Percentiles rank a stretch among this genome's conserved stretches.
These are phyloP conservation scores for Ciona savignyi DNA, from an alignment of 23 tunicate species.

Conservation along the genomic window DNA sequence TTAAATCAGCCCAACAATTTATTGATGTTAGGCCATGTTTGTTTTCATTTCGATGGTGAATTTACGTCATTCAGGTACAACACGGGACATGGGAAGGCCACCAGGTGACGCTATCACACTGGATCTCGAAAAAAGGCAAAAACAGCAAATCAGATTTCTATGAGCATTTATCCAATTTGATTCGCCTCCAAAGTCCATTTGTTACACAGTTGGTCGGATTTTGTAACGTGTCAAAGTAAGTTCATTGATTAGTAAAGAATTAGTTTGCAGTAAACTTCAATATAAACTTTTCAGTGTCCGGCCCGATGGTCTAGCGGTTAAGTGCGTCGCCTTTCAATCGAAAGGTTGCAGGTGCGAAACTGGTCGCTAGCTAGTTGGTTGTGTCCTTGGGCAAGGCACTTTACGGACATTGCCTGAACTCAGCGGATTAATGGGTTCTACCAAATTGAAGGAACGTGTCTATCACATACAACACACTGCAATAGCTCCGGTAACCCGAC, in stretches of 20 bases:
- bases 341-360: neutral
- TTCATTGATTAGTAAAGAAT: neutral
- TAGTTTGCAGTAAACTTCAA: too few relatives aligned
- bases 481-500: too few relatives aligned
- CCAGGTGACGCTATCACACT: neutral
- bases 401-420: too few relatives aligned
- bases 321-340: neutral
- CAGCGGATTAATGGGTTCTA: too few relatives aligned
- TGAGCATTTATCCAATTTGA: neutral
- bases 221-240: neutral
- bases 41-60: neutral
- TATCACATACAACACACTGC: too few relatives aligned
- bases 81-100: neutral
- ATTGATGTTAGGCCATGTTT: too few relatives aligned
- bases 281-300: too few relatives aligned
- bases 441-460: too few relatives aligned
- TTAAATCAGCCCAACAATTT: neutral
- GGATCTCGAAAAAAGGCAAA: neutral
- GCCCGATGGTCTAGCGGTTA: neutral
- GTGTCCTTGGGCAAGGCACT: too few relatives aligned
- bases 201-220: neutral
- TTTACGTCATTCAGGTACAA: neutral
- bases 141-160: neutral
- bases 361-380: too few relatives aligned
- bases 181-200: neutral